Base-by-base conservation (phyloP, 2,888 invertebrate species). In the Apodemia mormo region DNA sequence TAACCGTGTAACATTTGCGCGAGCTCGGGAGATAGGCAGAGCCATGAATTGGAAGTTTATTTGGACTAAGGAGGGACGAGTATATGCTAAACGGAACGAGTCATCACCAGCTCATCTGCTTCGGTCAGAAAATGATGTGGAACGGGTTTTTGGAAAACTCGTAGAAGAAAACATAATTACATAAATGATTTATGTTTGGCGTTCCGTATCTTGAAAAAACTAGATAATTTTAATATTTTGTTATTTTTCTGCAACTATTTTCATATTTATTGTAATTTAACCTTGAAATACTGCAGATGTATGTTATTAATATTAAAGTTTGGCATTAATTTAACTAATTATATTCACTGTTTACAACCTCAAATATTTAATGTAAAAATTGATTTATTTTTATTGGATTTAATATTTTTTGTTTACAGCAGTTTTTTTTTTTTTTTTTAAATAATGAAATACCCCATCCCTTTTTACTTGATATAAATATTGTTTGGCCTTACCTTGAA, bases 1-100 rank as follows among this genome's bases (percentile, higher is more conserved):
- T 22, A 69, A 69, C 49, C 58, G 69, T n/a, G 12, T 52, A 29
- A n/a, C 65, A n/a, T 71, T 71, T 43, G 33, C 52, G 30, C 69
- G 58, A 45, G 67, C 71, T 12, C 40, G 71, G 43, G 30, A 61
- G 37, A 43, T 54, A 12, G 68, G 49, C 1, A 66, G 54, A 64
- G 8, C 5, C 12, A 30, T 10, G 10, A 45, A 71, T 7, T 71
- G 71, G 69, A 68, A 65, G n/a, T 71, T 61, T 52, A 52, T 66
- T 5, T 71, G 71, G 71, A 68, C 66, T 12, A 45, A 43, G 37
- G 68, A 70, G 14, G 68, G 70, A 33, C 64, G 70, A 22, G 67
- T 70, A 40, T 70, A 45, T 49, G 61, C 67, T 14, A 70, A 64
- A 43, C 43, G 40, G n/a, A 67, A 49, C 14, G 67, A 67, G 30